A percentile compares a stretch with the other conserved stretches of the same genome.
phyloP scores from a whole-genome alignment of 1,140 invertebrate species.

The Eupeodes corollae region DNA sequence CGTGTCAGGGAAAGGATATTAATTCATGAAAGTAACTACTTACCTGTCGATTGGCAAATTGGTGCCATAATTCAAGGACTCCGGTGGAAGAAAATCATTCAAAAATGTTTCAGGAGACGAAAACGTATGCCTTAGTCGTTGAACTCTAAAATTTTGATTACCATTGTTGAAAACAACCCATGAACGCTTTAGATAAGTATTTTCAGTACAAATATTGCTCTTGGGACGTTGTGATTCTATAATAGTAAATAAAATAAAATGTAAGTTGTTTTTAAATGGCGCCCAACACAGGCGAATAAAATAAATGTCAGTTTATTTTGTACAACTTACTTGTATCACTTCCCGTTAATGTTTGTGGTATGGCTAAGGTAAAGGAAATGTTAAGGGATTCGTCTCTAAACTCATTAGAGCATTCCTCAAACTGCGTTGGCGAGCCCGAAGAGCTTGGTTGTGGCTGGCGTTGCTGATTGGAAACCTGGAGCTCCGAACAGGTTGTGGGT shows the following conservation, averaged over 20 bases:
- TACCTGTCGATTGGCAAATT: constrained; percentile 26
- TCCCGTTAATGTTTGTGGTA: constrained; percentile 11
- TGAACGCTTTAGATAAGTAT: constrained; percentile 29
- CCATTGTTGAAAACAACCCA: constrained; percentile 22
- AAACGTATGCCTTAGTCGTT: constrained; percentile 30
- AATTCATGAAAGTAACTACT: not conserved
- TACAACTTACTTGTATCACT: not conserved
- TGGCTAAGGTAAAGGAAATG: constrained; percentile 34
- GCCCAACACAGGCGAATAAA: not conserved
- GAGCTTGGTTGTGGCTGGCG: not conserved
- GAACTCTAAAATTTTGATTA: constrained; percentile 17
- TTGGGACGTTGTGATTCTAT: not conserved
- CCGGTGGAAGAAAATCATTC: constrained; percentile 21
- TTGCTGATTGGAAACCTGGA: not conserved
- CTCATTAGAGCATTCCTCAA: constrained; percentile 16
- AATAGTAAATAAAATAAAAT: not conserved
- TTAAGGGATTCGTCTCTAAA: constrained; percentile 27
- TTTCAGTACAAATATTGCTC: constrained; percentile 25
- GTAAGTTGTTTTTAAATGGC: not conserved
- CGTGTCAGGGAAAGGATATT: too few species aligned
- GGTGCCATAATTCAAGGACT: constrained; percentile 28
- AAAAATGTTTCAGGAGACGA: constrained; percentile 30
- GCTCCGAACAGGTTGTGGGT: constrained; percentile 18
- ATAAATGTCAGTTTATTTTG: not conserved
- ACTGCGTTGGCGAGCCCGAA: constrained; percentile 5